Base-by-base conservation (phyloP, 2,888 invertebrate species). In the Hartigia nigra region DNA sequence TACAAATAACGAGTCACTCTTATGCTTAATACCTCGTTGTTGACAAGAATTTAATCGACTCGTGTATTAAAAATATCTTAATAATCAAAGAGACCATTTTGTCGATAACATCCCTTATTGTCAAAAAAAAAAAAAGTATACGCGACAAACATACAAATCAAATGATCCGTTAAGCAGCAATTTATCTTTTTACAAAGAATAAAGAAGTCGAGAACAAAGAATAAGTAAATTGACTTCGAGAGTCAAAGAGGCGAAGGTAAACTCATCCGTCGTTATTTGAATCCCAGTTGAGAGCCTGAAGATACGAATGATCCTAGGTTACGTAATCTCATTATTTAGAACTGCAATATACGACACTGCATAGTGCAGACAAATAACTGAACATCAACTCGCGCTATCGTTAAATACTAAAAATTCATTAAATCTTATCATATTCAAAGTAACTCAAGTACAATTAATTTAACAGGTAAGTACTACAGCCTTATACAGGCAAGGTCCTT, bases 401-500 rank as follows among this genome's bases (percentile, higher is more conserved):
- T 1, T 55, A 55, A 5, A 23, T 9, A 9, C 9, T 55, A 55
- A 23, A 23, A 23, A 23, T 55, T 55, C 55, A 9, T 23, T 23
- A 55, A 55, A 55, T 14, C 5, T 9, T 9, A 23, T 9, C 9
- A 23, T 9, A 9, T 0, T 23, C 9, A 23, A 55, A 55, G 23
- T 55, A 55, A 55, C 23, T 23, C 9, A 55, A 55, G 55, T 23
- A 23, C 23, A 72, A 32, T 32, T 72, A 75, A 70, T 69, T 84
- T 81, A 84, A 69, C 81, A 78, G 70, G 95, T 95, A 81, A 95
- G 91, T 74, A 95, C 95, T 75, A 95, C 93, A 3, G 94, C 95
- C 89, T 94, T 94, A 87, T 94, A 93, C 69, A 95, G 93, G 88
- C 94, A 95, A 14, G 92, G 91, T 5, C 94, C 94, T 69, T 92